Base-by-base conservation (phyloP, 2,113 vertebrate genomes). In the Tetraodon nigroviridis region DNA sequence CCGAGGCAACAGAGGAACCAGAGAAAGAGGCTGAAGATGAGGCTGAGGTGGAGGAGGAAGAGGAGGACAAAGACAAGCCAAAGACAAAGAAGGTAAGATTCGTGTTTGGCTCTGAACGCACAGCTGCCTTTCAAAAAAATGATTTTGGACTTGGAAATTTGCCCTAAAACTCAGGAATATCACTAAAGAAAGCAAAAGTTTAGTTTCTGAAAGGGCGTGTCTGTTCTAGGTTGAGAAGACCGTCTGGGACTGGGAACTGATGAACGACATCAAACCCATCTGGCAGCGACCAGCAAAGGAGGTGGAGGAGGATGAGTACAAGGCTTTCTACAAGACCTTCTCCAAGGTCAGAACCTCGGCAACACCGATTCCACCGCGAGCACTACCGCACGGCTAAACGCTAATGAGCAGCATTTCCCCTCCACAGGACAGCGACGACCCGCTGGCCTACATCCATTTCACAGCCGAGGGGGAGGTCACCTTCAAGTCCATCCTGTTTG, bases 181-280 rank as follows among this genome's bases (percentile, higher is more conserved):
- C 32, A 37, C 32, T 12, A 12, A 37, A 37, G 32, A 37, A 37
- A 10, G 32, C 32, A 37, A 12, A 37, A 37, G 32, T 37, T 8
- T 12, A 37, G 32, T 8, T 37, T 37, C 32, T 37, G 7, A 37
- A 27, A 44, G 11, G 6, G 2, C 49, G 20, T 6, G 0, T 32
- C 4, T 76, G 12, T 44, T 67, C 2, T 67, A 99, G 96, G 96
- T 99, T 73, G 95, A 97, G 79, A 99, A 99, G 89, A 99, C 97
- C 2, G 94, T 99, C 59, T 99, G 97, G 97, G 96, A 99, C 44
- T 99, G 97, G 97, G 96, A 97, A 67, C 93, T 99, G 52, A 98
- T 99, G 96, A 99, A 99, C 74, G 96, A 99, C 51, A 99, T 99
- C 75, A 99, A 99, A 85, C 97, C 97, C 5, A 97, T 99, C 86